These are phyloP conservation scores for Peromyscus nudipes DNA, from an alignment of 2,797 vertebrate genomes.

Conservation along the genomic window DNA sequence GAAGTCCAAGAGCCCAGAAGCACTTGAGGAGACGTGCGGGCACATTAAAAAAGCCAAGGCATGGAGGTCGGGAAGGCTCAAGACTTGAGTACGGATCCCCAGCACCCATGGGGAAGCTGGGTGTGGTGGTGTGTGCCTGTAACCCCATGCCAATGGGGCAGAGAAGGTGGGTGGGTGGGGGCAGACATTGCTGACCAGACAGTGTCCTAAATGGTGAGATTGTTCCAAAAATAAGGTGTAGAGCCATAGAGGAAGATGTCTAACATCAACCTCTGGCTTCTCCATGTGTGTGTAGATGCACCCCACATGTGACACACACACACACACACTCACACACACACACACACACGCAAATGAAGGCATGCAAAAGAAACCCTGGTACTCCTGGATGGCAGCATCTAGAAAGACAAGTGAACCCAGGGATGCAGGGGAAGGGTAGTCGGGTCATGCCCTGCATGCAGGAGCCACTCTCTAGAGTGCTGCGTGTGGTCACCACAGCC, in stretches of 20 bases:
- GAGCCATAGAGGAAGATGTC: neutral
- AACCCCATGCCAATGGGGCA: neutral
- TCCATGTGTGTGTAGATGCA: neutral
- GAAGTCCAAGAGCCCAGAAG: neutral
- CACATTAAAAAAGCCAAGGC: neutral
- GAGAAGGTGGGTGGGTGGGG: neutral
- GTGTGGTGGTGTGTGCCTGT: neutral
- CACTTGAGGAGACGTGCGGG: neutral
- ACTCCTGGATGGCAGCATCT: accelerated
- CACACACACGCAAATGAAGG: neutral
- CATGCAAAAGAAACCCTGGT: neutral
- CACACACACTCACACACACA: neutral
- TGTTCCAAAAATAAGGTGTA: neutral
- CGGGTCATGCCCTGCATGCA: accelerated
- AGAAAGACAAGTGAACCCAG: accelerated
- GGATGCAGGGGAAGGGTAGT: neutral
- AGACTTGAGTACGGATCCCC: neutral
- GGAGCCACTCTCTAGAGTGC: neutral
- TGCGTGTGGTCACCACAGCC: accelerated
- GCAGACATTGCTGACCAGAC: neutral
- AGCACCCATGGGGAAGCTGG: neutral
- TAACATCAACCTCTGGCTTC: neutral
- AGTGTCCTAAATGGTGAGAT: neutral
- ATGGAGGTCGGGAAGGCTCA: neutral
- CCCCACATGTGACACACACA: neutral